Evolutionary conservation across 2,797 vertebrate genomes (phyloP).

Genomic region (Cuculus canorus): DNA sequence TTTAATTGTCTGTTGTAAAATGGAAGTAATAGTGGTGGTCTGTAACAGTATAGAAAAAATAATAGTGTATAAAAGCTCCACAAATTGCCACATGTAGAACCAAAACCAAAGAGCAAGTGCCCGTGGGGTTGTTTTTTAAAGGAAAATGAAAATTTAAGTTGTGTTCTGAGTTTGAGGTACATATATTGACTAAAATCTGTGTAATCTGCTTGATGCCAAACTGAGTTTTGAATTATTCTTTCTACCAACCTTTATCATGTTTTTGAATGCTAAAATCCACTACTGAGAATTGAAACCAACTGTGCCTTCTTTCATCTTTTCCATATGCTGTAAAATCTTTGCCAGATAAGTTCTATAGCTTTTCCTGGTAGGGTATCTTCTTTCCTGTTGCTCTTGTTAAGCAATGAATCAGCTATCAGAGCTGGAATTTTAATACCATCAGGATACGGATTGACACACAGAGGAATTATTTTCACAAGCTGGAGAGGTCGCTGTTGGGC

Average conservation of each 20-base stretch:
- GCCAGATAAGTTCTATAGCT: not conserved
- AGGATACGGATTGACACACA: not conserved
- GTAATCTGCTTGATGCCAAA: not conserved
- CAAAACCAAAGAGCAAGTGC: not conserved
- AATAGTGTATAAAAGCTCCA: not conserved
- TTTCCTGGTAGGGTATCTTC: not conserved
- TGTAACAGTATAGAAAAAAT: not conserved
- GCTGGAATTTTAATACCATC: not conserved
- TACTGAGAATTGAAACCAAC: slow-evolving; percentile 30
- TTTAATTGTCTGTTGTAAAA: not conserved
- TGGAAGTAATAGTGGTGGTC: not conserved
- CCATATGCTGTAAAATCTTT: not conserved
- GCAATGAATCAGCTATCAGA: not conserved
- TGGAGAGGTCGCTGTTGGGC: not conserved
- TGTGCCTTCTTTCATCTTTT: slow-evolving; percentile 11
- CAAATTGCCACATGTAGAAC: not conserved
- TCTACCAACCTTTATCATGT: not conserved
- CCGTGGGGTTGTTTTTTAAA: not conserved
- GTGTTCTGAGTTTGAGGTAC: not conserved
- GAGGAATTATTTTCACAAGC: not conserved
- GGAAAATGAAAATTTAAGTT: not conserved
- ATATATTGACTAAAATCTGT: not conserved
- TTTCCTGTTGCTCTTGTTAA: not conserved
- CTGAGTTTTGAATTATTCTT: not conserved
- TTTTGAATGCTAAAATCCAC: slow-evolving; percentile 10